Percentiles rank a stretch among this genome's conserved stretches.
Evolutionary conservation across 2,888 invertebrate species (phyloP).

Genomic region (Agrochola lota): DNA sequence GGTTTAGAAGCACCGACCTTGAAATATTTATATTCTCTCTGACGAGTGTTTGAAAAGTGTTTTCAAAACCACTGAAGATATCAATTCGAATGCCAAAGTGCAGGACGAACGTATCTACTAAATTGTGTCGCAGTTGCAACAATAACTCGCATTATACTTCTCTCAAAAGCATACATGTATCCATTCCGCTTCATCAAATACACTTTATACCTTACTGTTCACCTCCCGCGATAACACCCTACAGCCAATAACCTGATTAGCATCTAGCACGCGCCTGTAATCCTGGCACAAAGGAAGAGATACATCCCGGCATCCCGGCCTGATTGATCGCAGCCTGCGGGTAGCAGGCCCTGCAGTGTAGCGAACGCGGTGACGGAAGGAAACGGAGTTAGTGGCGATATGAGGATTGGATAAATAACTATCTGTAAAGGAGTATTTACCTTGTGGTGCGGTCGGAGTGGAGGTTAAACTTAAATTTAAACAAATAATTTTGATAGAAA

Average conservation of each 20-base stretch:
- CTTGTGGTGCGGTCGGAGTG: background rate
- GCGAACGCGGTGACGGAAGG: slow-evolving; percentile 28
- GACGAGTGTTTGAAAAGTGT: background rate
- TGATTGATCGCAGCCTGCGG: slow-evolving; percentile 66
- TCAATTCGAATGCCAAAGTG: background rate
- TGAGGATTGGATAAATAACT: background rate
- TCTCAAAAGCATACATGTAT: background rate
- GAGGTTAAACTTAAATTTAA: too few species aligned
- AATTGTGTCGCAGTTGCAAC: background rate
- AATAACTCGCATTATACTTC: background rate
- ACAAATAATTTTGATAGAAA: too few species aligned
- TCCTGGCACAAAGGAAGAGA: slow-evolving; percentile 55
- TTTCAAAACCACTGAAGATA: background rate
- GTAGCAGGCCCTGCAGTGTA: background rate
- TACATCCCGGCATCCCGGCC: slow-evolving; percentile 19
- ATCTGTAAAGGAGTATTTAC: background rate
- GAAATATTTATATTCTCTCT: background rate
- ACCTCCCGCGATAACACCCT: slow-evolving; percentile 1
- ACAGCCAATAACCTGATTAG: slow-evolving; percentile 44
- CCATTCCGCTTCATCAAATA: background rate
- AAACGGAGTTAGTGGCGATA: background rate
- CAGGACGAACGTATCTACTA: background rate
- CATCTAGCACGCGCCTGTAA: slow-evolving; percentile 44
- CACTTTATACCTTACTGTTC: background rate
- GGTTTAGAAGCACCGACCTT: background rate